phyloP scores from a whole-genome alignment of 1,140 invertebrate species.

The Gryllus bimaculatus region DNA sequence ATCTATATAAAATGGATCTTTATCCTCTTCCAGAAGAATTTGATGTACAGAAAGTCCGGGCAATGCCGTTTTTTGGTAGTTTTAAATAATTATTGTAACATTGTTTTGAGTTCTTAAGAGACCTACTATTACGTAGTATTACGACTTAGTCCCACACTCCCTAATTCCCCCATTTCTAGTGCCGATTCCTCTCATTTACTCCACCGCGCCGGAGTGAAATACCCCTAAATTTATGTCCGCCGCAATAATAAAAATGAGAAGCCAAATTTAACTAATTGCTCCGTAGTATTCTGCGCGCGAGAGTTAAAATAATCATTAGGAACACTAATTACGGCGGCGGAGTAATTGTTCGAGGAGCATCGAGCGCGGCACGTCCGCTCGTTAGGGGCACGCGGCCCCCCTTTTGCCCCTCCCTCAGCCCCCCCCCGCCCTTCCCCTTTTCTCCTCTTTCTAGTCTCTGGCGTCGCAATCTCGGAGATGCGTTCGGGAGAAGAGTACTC shows the following conservation, averaged over 20 bases:
- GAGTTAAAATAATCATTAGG: constrained; percentile 1
- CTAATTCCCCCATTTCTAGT: too few relatives aligned
- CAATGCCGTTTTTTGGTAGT: too few relatives aligned
- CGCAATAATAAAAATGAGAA: background rate
- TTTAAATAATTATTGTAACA: too few relatives aligned
- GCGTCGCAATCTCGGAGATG: too few relatives aligned
- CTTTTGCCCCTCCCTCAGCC: background rate
- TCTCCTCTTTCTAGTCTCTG: background rate
- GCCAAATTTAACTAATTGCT: background rate
- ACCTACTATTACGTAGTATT: too few relatives aligned
- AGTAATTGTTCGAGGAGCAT: background rate
- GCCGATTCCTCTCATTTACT: background rate
- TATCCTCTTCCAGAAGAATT: too few relatives aligned
- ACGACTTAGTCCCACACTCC: too few relatives aligned
- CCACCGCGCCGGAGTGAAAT: background rate
- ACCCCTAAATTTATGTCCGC: background rate
- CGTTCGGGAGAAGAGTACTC: too few relatives aligned
- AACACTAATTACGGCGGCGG: background rate
- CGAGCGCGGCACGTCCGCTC: background rate
- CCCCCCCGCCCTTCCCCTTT: background rate
- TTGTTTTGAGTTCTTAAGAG: too few relatives aligned
- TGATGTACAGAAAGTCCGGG: too few relatives aligned
- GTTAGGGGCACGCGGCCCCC: background rate
- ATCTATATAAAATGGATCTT: too few relatives aligned
- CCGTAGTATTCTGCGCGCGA: background rate